Base-by-base conservation (phyloP, 2,888 invertebrate species). In the Caprella mutica region DNA sequence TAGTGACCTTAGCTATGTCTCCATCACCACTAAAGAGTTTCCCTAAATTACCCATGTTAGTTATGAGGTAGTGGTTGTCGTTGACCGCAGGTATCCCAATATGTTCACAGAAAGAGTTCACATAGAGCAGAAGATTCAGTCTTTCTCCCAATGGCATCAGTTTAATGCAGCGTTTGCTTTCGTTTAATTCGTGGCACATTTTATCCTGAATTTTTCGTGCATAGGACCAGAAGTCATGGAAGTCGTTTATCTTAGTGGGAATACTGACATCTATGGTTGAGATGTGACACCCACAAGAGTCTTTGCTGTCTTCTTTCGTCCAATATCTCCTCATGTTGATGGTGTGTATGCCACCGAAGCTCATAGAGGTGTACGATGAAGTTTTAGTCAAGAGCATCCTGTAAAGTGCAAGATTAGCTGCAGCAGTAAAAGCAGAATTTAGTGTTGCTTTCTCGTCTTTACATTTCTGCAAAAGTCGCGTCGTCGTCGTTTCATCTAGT, bases 261-360 rank as follows among this genome's bases (percentile, higher is more conserved):
- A 66, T 55, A 35, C 54, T n/a, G 24, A 63, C 38, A 44, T 65
- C 63, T 17, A 65, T 40, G 14, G 65, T 44, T 24, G 58, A 61
- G 19, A 66, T 65, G 52, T 66, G 58, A 46, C 62, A 65, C 19
- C 66, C 66, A 35, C 55, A 58, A 21, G 63, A 30, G 40, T 63
- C 55, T 14, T 42, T 33, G 9, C 52, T 46, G 17, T 59, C 29
- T 21, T 44, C 40, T 43, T 56, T 29, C 4, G 62, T 59, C 59
- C 61, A 59, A 56, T 63, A 66, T 23, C 66, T 53, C 14, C 66
- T 54, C 60, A 66, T 62, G 48, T 66, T 66, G 38, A 66, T 55
- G 29, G 63, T 62, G 17, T 66, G 65, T 26, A 58, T 56, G 19
- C 58, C 58, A 35, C 56, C 51, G 29, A 66, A 52, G 24, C 24